These are phyloP conservation scores for Ricordea florida DNA, from an alignment of 92 coral and sea anemone genomes.

Conservation along the genomic window DNA sequence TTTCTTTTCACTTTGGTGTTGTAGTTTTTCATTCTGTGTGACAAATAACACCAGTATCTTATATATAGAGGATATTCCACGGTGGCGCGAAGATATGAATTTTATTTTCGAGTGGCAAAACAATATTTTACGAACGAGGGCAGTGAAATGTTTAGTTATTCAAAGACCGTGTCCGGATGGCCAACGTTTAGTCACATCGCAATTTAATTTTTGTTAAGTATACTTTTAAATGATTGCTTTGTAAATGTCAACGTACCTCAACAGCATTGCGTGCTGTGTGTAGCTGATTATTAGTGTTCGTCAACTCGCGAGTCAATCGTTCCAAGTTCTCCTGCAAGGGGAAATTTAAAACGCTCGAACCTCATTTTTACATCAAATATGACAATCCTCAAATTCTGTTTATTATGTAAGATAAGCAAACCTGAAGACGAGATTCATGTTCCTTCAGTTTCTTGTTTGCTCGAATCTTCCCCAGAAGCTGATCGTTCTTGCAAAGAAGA, in stretches of 20 bases:
- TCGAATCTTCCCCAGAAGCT: conserved; percentile 34
- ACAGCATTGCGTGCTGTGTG: conserved; percentile 9
- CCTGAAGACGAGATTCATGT: conserved; percentile 22
- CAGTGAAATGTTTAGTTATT: too few species aligned
- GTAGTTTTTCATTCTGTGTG: conserved; percentile 29
- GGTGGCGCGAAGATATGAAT: too few species aligned
- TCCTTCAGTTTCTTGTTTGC: conserved; percentile 28
- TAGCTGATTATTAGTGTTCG: conserved; percentile 1
- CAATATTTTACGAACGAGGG: too few species aligned
- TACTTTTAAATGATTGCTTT: too few species aligned
- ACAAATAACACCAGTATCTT: not conserved
- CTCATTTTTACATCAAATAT: not conserved
- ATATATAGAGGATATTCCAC: not conserved
- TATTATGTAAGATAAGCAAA: not conserved
- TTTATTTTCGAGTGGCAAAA: too few species aligned
- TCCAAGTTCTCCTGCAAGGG: conserved; percentile 20
- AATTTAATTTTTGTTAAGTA: too few species aligned
- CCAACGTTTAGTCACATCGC: too few species aligned
- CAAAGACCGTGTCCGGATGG: too few species aligned
- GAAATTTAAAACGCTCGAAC: not conserved
- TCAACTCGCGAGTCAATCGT: conserved; percentile 1
- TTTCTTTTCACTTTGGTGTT: conserved; percentile 20
- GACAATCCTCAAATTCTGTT: not conserved
- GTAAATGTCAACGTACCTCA: not conserved
- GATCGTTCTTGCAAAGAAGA: conserved; percentile 69